Percentiles rank a stretch among this genome's conserved stretches.
Evolutionary conservation across 92 coral and sea anemone species (phyloP).

Genomic region (Blastomussa wellsi): DNA sequence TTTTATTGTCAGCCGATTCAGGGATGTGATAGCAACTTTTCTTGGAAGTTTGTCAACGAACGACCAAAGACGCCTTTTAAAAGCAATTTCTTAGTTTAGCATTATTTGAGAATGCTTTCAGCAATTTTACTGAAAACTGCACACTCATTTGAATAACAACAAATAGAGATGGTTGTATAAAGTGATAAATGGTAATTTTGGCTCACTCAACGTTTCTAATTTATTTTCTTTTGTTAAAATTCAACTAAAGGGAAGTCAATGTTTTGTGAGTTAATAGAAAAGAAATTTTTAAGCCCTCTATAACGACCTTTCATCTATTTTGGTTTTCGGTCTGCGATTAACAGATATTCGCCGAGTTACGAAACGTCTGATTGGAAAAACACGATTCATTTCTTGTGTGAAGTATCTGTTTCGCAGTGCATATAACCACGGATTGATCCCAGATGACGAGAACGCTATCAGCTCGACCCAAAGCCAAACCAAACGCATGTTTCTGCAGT

Average conservation of each 20-base stretch:
- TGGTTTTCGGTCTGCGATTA: not conserved
- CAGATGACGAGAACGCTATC: conserved; percentile 37
- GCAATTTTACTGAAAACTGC: not conserved
- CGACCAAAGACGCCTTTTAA: not conserved
- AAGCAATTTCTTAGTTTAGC: not conserved
- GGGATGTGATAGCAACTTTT: not conserved
- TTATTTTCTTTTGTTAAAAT: not conserved
- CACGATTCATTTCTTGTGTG: conserved; percentile 19
- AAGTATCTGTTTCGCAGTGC: conserved; percentile 31
- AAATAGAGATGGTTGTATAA: not conserved
- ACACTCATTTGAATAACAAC: not conserved
- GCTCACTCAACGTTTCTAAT: not conserved
- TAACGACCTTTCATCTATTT: not conserved
- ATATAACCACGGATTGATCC: conserved; percentile 48
- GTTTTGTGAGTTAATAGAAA: not conserved
- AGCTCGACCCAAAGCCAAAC: conserved; percentile 50
- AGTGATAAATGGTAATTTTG: not conserved
- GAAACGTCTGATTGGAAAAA: conserved; percentile 2
- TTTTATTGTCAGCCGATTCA: not conserved
- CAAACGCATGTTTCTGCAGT: conserved; percentile 25
- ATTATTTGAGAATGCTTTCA: not conserved
- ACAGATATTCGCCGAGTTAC: not conserved
- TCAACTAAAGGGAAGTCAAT: not conserved
- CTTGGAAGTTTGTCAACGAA: not conserved
- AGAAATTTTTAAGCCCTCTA: not conserved